These are phyloP conservation scores for Elgonia sp. DNA, from an alignment of 2,888 invertebrate species.

Conservation along the genomic window DNA sequence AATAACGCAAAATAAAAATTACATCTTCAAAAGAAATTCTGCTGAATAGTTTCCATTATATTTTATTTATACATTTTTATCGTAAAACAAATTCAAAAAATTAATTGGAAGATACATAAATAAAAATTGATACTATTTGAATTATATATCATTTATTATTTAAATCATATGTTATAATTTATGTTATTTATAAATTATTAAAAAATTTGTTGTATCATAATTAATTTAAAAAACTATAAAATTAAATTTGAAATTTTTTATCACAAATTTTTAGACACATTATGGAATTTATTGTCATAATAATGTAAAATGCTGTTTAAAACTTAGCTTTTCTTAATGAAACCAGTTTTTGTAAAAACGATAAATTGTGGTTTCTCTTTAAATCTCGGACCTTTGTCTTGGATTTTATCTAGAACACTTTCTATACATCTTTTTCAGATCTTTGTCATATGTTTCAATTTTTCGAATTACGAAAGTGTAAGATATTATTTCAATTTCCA, in stretches of 20 bases:
- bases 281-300: not conserved
- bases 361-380: not conserved
- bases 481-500: conserved; percentile 11
- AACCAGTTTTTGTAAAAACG: not conserved
- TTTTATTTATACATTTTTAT: not conserved
- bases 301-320: not conserved
- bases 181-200: no score
- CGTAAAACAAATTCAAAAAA: not conserved
- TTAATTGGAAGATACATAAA: not conserved
- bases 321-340: not conserved
- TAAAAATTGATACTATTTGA: no score
- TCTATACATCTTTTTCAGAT: conserved; percentile 9
- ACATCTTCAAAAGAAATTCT: no score
- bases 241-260: no score
- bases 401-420: conserved; percentile 4
- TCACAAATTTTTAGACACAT: no score
- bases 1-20: no score
- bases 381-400: not conserved
- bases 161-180: no score
- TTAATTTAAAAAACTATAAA: no score
- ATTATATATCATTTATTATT: no score
- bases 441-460: conserved; percentile 19
- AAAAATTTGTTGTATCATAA: no score
- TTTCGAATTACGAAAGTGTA: not conserved
- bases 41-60: not conserved